A percentile compares a stretch with the other conserved stretches of the same genome.
Conservation (phyloP, 2,888 invertebrate genomes). For the Hypena proboscidalis region DNA sequence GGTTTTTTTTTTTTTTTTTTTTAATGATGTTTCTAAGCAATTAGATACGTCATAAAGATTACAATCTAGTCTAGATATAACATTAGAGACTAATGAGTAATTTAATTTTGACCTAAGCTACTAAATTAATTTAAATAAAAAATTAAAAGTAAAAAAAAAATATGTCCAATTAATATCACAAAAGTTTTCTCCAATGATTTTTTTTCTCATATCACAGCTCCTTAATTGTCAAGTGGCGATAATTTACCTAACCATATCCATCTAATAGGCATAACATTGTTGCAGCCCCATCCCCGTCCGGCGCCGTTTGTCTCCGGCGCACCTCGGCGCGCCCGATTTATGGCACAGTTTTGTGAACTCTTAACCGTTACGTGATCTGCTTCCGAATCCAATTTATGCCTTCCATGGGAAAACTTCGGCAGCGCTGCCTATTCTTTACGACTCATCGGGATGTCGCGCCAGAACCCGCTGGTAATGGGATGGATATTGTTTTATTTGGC, state of each 20-base stretch:
- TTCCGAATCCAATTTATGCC: conserved; percentile 84
- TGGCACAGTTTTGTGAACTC: conserved; percentile 85
- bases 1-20: no score
- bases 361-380: conserved; percentile 85
- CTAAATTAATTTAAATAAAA: no score
- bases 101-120: no score
- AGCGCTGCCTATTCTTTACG: conserved; percentile 80
- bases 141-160: no score
- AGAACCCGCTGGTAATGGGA: conserved; percentile 50
- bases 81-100: no score
- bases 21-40: no score
- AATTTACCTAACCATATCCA: conserved; percentile 27
- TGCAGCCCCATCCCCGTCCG: conserved; percentile 53
- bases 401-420: conserved; percentile 80
- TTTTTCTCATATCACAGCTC: no score
- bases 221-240: neutral
- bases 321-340: conserved; percentile 84
- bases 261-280: conserved; percentile 38
- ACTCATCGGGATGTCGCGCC: conserved; percentile 66
- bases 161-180: no score
- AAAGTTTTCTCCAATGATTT: no score
- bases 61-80: no score
- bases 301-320: conserved; percentile 84
- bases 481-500: conserved; percentile 49
- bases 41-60: no score